Evolutionary conservation across 2,888 invertebrate species (phyloP).

Genomic region (Mamestra brassicae): DNA sequence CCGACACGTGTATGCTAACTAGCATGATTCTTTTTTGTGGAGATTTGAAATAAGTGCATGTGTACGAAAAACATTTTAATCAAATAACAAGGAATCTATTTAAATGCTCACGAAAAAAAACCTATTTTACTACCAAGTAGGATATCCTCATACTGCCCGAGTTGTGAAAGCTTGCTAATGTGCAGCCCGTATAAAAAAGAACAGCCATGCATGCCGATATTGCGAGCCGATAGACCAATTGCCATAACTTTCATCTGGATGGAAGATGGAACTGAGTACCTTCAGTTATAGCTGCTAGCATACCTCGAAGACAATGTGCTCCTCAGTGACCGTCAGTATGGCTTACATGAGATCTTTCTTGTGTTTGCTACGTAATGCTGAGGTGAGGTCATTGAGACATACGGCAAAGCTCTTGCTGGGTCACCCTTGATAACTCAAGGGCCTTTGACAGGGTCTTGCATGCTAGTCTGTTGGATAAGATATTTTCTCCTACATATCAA

Average conservation of each 20-base stretch:
- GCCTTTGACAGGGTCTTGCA: background rate
- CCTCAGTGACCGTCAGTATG: background rate
- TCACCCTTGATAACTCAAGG: background rate
- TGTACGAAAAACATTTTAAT: background rate
- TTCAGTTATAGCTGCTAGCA: constrained; percentile 1
- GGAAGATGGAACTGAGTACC: background rate
- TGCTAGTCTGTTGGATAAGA: background rate
- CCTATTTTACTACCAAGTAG: background rate
- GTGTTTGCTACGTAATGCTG: background rate
- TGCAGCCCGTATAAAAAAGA: background rate
- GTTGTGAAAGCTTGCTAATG: background rate
- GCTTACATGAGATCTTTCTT: background rate
- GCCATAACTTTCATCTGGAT: background rate
- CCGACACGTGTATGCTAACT: constrained; percentile 9
- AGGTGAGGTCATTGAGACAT: background rate
- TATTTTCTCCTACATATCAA: background rate
- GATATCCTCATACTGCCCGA: background rate
- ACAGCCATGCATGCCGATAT: background rate
- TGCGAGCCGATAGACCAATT: background rate
- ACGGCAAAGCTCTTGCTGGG: background rate
- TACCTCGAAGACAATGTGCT: background rate
- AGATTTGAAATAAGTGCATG: constrained; percentile 8
- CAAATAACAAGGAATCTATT: constrained; percentile 1
- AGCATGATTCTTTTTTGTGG: background rate
- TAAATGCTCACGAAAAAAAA: background rate